Percentiles rank a stretch among this genome's conserved stretches.
Conservation (phyloP, 2,113 vertebrate species). For the Theropithecus gelada region DNA sequence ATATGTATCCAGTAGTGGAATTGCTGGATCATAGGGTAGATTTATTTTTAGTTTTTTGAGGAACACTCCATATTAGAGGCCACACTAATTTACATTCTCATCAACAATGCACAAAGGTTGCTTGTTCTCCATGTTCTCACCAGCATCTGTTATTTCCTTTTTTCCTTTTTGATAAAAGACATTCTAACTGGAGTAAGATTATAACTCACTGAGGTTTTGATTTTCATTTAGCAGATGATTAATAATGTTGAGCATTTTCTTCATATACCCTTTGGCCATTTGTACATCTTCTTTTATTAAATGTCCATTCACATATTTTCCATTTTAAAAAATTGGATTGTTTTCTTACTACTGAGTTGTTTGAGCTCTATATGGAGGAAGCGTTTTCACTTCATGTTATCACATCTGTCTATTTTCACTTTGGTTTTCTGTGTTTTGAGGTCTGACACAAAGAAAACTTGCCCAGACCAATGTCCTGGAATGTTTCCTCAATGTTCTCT, state of each 20-base stretch:
- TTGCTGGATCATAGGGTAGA: not conserved
- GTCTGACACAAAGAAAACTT: not conserved
- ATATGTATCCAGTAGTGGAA: not conserved
- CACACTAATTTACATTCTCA: not conserved
- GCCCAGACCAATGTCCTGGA: not conserved
- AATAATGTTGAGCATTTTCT: not conserved
- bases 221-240: not conserved
- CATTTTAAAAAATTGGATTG: too few species aligned
- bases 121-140: not conserved
- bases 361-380: not conserved
- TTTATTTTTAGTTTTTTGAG: not conserved
- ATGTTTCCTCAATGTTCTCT: not conserved
- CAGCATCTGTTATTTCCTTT: not conserved
- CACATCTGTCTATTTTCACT: not conserved
- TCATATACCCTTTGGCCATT: not conserved
- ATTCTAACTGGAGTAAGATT: not conserved
- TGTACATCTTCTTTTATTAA: not conserved
- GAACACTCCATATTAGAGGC: not conserved
- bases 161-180: not conserved
- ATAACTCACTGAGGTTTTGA: not conserved
- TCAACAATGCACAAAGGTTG: not conserved
- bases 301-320: not conserved
- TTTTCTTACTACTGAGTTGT: not conserved
- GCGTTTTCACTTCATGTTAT: not conserved
- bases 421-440: not conserved